Evolutionary conservation across 2,888 invertebrate species (phyloP), one percentile per base, ranked within the genome.

Genomic region (Corythucha ciliata): DNA sequence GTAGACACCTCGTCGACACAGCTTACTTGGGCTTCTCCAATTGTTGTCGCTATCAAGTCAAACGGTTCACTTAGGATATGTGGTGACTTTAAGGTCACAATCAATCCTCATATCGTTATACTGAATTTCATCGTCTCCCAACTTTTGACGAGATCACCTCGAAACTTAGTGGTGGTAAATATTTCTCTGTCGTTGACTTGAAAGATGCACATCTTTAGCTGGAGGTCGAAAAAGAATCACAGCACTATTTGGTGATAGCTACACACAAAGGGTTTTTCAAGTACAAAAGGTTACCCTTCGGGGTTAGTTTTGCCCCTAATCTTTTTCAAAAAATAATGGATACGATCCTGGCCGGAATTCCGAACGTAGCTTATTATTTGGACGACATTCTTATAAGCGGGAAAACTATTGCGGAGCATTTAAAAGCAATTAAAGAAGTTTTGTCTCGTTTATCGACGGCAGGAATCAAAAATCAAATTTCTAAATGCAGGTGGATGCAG

Each of bases 311-410:
- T 46, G 45, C 44, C 12, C 45, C 46, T 22, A n/a, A 21, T 6
- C 22, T 16, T 2, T 52, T 47, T 26, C 47, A 52, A 25, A 45
- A 39, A 20, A 47, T 22, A 3, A 52, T 52, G 46, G 45, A 45
- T 37, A 14, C 16, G 1, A 47, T 37, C 14, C 32, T 52, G n/a
- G n/a, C 16, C 21, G 52, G 52, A 1, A 20, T 47, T 5, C 14
- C 22, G 8, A 42, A 21, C 5, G 29, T 44, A 4, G 21, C 18
- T 4, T 39, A 22, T 5, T 39, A 46, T 16, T 12, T 52, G 18
- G 52, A 46, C 29, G 46, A 52, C 29, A 52, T 52, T 1, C 26
- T 52, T 12, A 16, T 52, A 14, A 27, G 20, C 16, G 34, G 46
- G 2, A 34, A 21, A 12, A 47, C 25, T 6, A 6, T 16, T n/a